Base-by-base conservation (phyloP, 2,888 invertebrate genomes). In the Brenthis hecate region DNA sequence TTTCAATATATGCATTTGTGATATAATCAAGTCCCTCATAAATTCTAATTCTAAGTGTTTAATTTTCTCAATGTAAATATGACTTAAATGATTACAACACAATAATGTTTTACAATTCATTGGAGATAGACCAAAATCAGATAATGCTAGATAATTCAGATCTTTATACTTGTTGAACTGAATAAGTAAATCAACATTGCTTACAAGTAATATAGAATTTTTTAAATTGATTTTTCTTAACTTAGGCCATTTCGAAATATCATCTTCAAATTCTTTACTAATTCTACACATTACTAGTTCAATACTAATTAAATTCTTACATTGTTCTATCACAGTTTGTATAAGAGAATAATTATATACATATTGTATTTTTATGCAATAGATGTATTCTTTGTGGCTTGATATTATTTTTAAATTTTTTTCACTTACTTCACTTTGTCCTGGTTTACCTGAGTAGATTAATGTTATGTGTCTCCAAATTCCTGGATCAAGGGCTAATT, bases 221-320 rank as follows among this genome's bases (percentile, higher is more conserved):
- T 86, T 91, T 56, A 93, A 80, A 76, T 81, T 86, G 8, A 93
- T 78, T 74, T 84, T 88, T 69, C 79, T 86, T 47, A 93, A 75
- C 62, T 86, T 80, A 13, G 85, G 83, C 88, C 89, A 91, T 66
- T 74, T 85, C 36, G 73, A 78, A 47, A 91, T 69, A 68, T 88
- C 85, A 23, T 81, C 74, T 76, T 86, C 85, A 72, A 92, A 85
- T 50, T 87, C 85, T 72, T 85, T 85, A 64, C 79, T 78, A 43
- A 93, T 78, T 61, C 85, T 78, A 70, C 93, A 93, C 92, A 93
- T 93, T 1, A 90, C 81, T 62, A 93, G 75, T 78, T 92, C 91
- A 23, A 93, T 72, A 23, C 87, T 85, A 43, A 78, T 80, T 54
- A 93, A 79, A 74, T 91, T 86, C 23, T 73, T 70, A 75, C 92